Percentiles rank a stretch among this genome's conserved stretches.
phyloP scores from a whole-genome alignment of 2,888 invertebrate genomes.

The Axea sp. region DNA sequence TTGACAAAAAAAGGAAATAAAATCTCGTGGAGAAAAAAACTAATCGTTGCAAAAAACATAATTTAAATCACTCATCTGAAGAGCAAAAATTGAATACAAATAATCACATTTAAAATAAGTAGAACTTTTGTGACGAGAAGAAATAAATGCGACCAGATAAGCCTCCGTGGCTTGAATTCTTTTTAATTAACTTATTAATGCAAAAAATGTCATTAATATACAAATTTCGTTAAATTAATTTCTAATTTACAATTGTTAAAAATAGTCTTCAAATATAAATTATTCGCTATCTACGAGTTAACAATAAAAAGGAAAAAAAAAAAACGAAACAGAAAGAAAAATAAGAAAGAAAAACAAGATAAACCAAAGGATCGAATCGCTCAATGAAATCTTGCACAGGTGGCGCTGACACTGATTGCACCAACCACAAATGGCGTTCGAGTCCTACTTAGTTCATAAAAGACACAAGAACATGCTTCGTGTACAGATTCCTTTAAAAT shows the following conservation, averaged over 20 bases:
- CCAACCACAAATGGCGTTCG: conserved; percentile 8
- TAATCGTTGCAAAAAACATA: no score
- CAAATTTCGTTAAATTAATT: conserved; percentile 47
- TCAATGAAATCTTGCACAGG: conserved; percentile 3
- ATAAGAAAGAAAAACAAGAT: no score
- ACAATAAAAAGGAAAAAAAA: conserved; percentile 9
- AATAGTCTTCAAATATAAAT: conserved; percentile 38
- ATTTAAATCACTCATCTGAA: no score
- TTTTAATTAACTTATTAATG: conserved; percentile 48
- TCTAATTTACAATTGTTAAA: conserved; percentile 49
- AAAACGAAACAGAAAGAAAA: no score
- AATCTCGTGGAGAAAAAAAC: no score
- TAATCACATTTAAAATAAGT: no score
- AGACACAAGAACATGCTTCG: not conserved
- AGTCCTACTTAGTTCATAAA: conserved; percentile 1
- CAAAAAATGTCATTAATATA: conserved; percentile 41
- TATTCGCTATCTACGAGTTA: conserved; percentile 37
- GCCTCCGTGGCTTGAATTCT: conserved; percentile 1
- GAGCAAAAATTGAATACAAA: no score
- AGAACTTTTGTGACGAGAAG: no score
- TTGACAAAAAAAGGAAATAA: no score
- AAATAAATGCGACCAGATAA: no score
- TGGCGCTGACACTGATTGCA: conserved; percentile 7
- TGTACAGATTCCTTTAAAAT: no score
- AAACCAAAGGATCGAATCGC: conserved; percentile 14